Conservation (phyloP, 92 coral and sea anemone species). For the Diadumene lineata region DNA sequence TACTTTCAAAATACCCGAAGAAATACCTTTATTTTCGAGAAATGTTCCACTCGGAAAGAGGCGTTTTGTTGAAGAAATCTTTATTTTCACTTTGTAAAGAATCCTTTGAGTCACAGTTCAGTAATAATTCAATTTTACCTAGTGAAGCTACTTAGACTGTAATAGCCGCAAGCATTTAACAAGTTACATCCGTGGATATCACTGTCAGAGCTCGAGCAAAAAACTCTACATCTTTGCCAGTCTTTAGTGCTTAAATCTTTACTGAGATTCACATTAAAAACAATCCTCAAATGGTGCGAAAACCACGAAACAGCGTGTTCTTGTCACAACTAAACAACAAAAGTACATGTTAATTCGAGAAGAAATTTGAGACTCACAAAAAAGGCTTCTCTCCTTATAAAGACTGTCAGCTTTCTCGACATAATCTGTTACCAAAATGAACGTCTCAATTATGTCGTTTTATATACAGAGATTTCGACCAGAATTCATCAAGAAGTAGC, state of each 20-base stretch:
- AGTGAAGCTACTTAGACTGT: slow-evolving; percentile 32
- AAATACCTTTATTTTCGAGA: too few species aligned
- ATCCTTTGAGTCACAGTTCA: slow-evolving; percentile 12
- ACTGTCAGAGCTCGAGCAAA: background rate
- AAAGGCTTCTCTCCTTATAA: slow-evolving; percentile 6
- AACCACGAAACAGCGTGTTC: background rate
- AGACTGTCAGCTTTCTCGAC: slow-evolving; percentile 16
- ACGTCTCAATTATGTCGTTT: slow-evolving; percentile 22
- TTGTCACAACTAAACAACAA: background rate
- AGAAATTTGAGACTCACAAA: slow-evolving; percentile 25
- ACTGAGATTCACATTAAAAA: background rate
- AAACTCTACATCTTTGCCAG: background rate
- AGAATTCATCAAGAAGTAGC: slow-evolving; percentile 12
- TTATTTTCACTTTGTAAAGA: slow-evolving; percentile 10
- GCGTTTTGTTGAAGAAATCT: background rate
- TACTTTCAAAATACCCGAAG: too few species aligned
- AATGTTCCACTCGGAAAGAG: too few species aligned
- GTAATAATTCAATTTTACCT: slow-evolving; percentile 20
- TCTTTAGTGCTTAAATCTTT: background rate
- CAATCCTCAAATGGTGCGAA: background rate
- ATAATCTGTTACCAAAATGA: slow-evolving; percentile 13
- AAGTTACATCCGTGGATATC: slow-evolving; percentile 20
- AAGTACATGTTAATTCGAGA: background rate
- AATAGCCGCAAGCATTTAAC: slow-evolving; percentile 26
- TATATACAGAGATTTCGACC: slow-evolving; percentile 5